Percentiles rank a stretch among this genome's conserved stretches.
Conservation (phyloP, 2,888 invertebrate species). For the Clunio marinus region DNA sequence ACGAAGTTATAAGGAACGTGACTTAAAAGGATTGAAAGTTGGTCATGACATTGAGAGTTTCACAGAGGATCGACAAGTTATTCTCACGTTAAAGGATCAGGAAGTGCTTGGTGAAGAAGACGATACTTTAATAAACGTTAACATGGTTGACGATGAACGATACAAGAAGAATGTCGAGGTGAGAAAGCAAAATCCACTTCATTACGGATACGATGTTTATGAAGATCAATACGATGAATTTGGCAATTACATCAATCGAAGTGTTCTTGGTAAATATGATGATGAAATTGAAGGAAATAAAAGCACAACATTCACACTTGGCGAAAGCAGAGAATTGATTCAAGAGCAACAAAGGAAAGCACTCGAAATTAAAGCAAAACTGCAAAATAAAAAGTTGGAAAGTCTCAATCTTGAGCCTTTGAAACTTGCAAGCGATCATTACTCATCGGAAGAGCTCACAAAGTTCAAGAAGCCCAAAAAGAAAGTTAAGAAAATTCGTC, state of each 20-base stretch:
- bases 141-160: slow-evolving; percentile 78
- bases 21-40: slow-evolving; percentile 78
- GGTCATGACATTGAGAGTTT: slow-evolving; percentile 71
- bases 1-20: slow-evolving; percentile 62
- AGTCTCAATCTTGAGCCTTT: slow-evolving; percentile 64
- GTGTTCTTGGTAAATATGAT: slow-evolving; percentile 87
- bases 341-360: slow-evolving; percentile 53
- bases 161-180: slow-evolving; percentile 80
- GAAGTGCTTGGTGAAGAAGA: slow-evolving; percentile 81
- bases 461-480: slow-evolving; percentile 82
- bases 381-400: slow-evolving; percentile 66
- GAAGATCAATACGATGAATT: slow-evolving; percentile 67
- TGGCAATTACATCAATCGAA: slow-evolving; percentile 60
- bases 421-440: slow-evolving; percentile 81
- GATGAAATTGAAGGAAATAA: slow-evolving; percentile 80
- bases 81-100: slow-evolving; percentile 91
- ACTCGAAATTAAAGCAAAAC: slow-evolving; percentile 56
- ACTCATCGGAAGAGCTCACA: slow-evolving; percentile 76
- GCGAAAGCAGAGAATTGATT: slow-evolving; percentile 59
- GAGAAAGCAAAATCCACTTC: slow-evolving; percentile 73
- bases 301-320: slow-evolving; percentile 70
- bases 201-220: slow-evolving; percentile 83
- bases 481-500: slow-evolving; percentile 66
- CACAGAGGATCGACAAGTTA: slow-evolving; percentile 75
- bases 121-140: slow-evolving; percentile 89